phyloP scores from a whole-genome alignment of 1,140 invertebrate genomes.

The Aethina tumida region DNA sequence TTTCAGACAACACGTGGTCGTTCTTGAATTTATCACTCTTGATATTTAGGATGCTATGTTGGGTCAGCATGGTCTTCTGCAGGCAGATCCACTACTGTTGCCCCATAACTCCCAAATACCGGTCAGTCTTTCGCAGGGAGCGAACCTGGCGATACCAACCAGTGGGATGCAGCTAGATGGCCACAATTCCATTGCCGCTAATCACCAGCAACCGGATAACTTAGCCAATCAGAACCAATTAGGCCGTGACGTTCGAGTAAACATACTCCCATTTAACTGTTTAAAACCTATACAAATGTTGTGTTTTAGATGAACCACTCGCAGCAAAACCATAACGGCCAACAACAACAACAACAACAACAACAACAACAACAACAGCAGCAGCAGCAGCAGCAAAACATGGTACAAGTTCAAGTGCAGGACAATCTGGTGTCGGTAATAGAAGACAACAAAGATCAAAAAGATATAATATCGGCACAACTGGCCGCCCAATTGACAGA shows the following conservation, averaged over 20 bases:
- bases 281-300: not conserved
- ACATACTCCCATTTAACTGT: not conserved
- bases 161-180: conserved; percentile 34
- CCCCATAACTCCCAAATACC: conserved; percentile 34
- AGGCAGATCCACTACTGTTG: conserved; percentile 30
- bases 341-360: conserved; percentile 13
- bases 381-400: conserved; percentile 24
- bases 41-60: conserved; percentile 28
- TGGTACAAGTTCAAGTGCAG: conserved; percentile 36
- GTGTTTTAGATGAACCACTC: conserved; percentile 35
- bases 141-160: conserved; percentile 32
- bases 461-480: conserved; percentile 30
- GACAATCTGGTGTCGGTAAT: conserved; percentile 36
- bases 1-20: not conserved
- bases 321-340: conserved; percentile 22
- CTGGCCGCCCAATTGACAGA: conserved; percentile 32
- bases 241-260: conserved; percentile 20
- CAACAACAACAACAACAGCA: conserved; percentile 11
- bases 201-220: conserved; percentile 32
- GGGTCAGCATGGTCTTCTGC: conserved; percentile 32
- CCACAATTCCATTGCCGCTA: conserved; percentile 23
- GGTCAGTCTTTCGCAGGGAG: conserved; percentile 31
- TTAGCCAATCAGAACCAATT: conserved; percentile 22
- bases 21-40: conserved; percentile 3
- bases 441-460: conserved; percentile 34